Evolutionary conservation across 2,797 vertebrate genomes (phyloP).

Genomic region (Catharus ustulatus): DNA sequence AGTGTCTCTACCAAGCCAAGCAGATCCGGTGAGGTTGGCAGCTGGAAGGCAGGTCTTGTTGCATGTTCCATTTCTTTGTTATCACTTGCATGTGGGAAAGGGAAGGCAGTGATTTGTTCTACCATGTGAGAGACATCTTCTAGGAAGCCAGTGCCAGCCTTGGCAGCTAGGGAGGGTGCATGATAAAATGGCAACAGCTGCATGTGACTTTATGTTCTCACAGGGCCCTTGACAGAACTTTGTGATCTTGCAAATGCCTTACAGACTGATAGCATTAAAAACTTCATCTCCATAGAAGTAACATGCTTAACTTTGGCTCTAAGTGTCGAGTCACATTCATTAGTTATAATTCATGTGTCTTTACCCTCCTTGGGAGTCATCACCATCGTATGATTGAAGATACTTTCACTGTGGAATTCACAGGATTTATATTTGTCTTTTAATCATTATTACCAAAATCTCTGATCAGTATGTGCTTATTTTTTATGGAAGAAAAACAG

Average conservation of each 20-base stretch:
- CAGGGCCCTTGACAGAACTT: neutral
- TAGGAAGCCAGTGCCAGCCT: neutral
- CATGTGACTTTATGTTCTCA: neutral
- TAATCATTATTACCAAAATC: neutral
- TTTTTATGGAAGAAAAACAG: neutral
- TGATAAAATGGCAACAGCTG: neutral
- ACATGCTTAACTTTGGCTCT: neutral
- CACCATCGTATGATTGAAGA: neutral
- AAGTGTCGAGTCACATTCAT: neutral
- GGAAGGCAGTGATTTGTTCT: neutral
- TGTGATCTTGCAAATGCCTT: neutral
- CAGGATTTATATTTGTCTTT: neutral
- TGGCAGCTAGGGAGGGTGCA: neutral
- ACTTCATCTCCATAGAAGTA: neutral
- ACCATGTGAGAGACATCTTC: neutral
- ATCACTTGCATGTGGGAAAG: fast-evolving
- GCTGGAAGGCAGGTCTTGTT: neutral
- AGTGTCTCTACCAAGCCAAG: neutral
- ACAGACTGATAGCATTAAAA: neutral
- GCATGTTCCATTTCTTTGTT: neutral
- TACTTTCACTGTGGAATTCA: neutral
- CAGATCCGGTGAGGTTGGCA: neutral
- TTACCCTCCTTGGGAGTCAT: neutral
- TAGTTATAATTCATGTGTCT: neutral
- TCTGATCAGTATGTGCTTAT: neutral